phyloP scores from a whole-genome alignment of 2,113 vertebrate genomes.

The Candoia aspera region DNA sequence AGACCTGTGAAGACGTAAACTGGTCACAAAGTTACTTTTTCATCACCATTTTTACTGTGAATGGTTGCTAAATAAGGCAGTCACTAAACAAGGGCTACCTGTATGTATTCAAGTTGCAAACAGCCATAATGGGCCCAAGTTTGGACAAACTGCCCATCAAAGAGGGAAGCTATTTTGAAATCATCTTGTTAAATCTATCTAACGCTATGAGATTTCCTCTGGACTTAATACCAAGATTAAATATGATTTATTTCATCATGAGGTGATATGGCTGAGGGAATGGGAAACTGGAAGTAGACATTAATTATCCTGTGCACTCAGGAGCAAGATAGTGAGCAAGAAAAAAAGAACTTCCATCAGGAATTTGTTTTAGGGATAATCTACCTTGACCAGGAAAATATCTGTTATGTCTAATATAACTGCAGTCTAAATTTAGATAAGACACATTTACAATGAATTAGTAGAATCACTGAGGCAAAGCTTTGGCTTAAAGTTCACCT shows the following conservation, averaged over 20 bases:
- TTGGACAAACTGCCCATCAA: background rate
- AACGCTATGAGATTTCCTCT: background rate
- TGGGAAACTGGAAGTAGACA: background rate
- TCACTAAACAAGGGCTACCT: background rate
- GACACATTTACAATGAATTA: background rate
- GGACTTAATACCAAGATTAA: background rate
- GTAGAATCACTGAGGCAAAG: constrained; percentile 13
- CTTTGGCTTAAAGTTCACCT: background rate
- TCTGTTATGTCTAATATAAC: background rate
- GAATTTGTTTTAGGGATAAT: background rate
- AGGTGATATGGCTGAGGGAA: background rate
- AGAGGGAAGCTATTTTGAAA: background rate
- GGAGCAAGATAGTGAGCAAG: background rate
- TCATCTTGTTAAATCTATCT: background rate
- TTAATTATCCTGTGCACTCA: background rate
- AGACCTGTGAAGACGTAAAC: background rate
- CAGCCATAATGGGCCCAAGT: background rate
- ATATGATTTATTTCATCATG: background rate
- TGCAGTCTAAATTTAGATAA: background rate
- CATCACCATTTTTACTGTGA: background rate
- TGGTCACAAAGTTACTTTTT: background rate
- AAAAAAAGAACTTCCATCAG: background rate
- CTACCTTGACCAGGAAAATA: background rate
- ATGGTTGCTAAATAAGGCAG: background rate
- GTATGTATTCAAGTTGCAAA: background rate